Conservation (phyloP, 2,113 vertebrate genomes). For the Ameiurus melas region DNA sequence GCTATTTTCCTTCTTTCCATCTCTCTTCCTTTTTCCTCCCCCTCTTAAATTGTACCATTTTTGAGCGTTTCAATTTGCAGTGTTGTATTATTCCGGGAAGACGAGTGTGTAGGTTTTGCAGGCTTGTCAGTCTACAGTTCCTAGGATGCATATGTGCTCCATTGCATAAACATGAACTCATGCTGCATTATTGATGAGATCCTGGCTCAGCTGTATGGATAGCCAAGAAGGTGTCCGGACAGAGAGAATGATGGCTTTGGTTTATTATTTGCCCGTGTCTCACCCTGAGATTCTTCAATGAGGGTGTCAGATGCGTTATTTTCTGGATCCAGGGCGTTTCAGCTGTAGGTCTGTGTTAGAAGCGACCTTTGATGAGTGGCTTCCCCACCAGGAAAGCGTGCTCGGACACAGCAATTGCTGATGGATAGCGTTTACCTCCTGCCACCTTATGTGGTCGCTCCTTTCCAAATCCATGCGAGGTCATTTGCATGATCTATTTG, state of each 20-base stretch:
- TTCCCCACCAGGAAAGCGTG: slow-evolving; percentile 13
- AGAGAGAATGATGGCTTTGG: slow-evolving; percentile 40
- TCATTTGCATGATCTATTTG: slow-evolving; percentile 57
- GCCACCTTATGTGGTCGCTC: slow-evolving; percentile 36
- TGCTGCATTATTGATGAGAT: slow-evolving; percentile 89
- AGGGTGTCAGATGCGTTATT: slow-evolving; percentile 37
- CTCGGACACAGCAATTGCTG: slow-evolving; percentile 31
- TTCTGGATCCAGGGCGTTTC: not conserved
- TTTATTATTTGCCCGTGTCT: slow-evolving; percentile 43
- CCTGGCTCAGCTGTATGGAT: slow-evolving; percentile 47
- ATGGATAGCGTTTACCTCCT: slow-evolving; percentile 49
- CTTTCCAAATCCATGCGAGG: slow-evolving; percentile 32
- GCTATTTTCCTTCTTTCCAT: slow-evolving; percentile 51
- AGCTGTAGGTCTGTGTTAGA: slow-evolving; percentile 21
- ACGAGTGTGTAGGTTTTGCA: slow-evolving; percentile 5
- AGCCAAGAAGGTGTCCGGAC: slow-evolving; percentile 41
- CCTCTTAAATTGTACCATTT: slow-evolving; percentile 37
- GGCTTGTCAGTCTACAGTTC: slow-evolving; percentile 52
- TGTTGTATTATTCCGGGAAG: slow-evolving; percentile 19
- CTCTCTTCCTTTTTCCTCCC: slow-evolving; percentile 53
- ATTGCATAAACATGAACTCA: slow-evolving; percentile 85
- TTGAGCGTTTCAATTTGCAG: slow-evolving; percentile 29
- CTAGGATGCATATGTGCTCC: slow-evolving; percentile 65
- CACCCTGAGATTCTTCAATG: slow-evolving; percentile 35
- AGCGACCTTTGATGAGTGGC: slow-evolving; percentile 33